Evolutionary conservation across 2,113 vertebrate species (phyloP), one percentile per base, ranked within the genome.

Genomic region (Hassar affinis): DNA sequence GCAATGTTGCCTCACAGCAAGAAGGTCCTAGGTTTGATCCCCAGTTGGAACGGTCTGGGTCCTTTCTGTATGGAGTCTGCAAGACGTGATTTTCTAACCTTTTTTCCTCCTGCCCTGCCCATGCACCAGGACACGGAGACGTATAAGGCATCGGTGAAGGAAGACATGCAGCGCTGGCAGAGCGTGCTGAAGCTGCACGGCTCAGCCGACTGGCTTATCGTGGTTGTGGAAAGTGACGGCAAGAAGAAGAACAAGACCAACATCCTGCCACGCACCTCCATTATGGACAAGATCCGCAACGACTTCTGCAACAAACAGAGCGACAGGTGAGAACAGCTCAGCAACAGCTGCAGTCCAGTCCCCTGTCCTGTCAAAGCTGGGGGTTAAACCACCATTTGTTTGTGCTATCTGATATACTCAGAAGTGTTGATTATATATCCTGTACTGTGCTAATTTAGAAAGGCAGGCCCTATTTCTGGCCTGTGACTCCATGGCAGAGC

Each of bases 281-380:
- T 99, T 81, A 95, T 98, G 85, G 98, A 99, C 94, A 99, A 99
- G 92, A 99, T 99, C 94, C 95, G 98, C 85, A 99, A 96, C 45
- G 98, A 99, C 85, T 99, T 99, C 89, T 99, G 98, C 89, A 99
- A 99, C 93, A 99, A 99, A 82, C 98, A 99, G 92, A 99, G 96
- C 35, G 98, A 99, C 95, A 96, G 98, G 98, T 99, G 38, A 89
- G 85, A 6, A 27, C 87, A 10, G 33, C 18, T 1, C 56, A 52
- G 62, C 54, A 57, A 47, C 61, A 27, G 85, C 35, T 47, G 57
- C 49, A 47, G 42, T 2, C 10, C 76, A 9, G 17, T 47, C 38
- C 35, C 72, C 47, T 57, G 12, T 30, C 52, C 71, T 27, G 45
- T 30, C 20, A 14, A 27, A 75, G 62, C 52, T 78, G 59, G 9